Percentiles rank a stretch among this genome's conserved stretches.
Evolutionary conservation across 2,888 invertebrate genomes (phyloP).

Genomic region (Invenusta paracnida): DNA sequence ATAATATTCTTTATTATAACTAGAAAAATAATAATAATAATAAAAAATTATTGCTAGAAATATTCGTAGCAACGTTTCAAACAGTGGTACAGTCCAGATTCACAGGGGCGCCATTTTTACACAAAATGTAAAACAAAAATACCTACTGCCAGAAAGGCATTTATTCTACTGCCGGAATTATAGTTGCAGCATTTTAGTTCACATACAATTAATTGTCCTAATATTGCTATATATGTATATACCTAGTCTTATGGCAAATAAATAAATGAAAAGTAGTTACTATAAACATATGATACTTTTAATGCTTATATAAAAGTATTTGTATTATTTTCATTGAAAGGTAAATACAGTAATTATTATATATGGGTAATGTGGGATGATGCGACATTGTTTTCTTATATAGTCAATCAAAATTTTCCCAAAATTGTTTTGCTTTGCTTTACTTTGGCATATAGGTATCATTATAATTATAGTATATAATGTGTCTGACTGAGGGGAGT

Average conservation of each 20-base stretch:
- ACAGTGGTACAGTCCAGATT: background rate
- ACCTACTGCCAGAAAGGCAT: constrained; percentile 2
- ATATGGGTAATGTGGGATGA: no score
- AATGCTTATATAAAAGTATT: background rate
- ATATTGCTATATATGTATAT: background rate
- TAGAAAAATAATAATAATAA: no score
- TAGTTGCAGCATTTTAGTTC: background rate
- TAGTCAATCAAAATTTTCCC: no score
- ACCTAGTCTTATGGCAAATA: constrained; percentile 1
- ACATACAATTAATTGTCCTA: background rate
- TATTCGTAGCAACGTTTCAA: background rate
- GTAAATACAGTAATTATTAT: background rate
- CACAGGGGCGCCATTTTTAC: background rate
- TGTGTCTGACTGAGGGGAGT: no score
- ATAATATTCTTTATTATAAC: no score
- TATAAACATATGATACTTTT: constrained; percentile 18
- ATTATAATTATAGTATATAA: no score
- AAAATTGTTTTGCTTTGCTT: no score
- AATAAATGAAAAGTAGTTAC: constrained; percentile 10
- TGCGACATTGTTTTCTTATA: no score
- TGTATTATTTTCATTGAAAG: background rate
- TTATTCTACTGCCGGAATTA: no score
- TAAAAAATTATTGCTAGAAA: no score
- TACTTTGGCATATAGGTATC: no score
- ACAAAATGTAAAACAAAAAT: constrained; percentile 29